Conservation (phyloP, 2,888 invertebrate species). For the Drosophila mettleri region DNA sequence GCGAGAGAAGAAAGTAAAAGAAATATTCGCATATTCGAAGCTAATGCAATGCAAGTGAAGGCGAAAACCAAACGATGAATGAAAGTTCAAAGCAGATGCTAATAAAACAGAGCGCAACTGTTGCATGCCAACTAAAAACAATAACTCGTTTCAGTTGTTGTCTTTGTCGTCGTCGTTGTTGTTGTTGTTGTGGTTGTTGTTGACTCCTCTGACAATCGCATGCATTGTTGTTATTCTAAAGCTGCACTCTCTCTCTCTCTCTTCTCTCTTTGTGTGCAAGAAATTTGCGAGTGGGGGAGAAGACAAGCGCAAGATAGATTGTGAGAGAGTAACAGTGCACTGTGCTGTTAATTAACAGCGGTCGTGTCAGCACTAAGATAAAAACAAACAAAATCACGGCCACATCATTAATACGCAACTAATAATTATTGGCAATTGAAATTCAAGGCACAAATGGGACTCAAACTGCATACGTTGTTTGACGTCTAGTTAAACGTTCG, state of each 20-base stretch:
- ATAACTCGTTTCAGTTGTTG: slow-evolving; percentile 60
- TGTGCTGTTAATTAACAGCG: slow-evolving; percentile 51
- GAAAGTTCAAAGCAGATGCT: slow-evolving; percentile 64
- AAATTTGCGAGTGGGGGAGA: slow-evolving; percentile 9
- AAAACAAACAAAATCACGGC: slow-evolving; percentile 34
- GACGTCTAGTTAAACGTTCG: slow-evolving; percentile 22
- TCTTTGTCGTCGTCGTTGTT: slow-evolving; percentile 12
- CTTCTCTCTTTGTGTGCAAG: slow-evolving; percentile 3
- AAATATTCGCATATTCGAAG: slow-evolving; percentile 43
- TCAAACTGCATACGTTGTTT: slow-evolving; percentile 22
- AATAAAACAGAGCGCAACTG: slow-evolving; percentile 47
- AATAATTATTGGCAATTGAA: slow-evolving; percentile 52
- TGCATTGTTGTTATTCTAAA: slow-evolving; percentile 48
- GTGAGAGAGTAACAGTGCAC: slow-evolving; percentile 34
- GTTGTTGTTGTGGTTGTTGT: slow-evolving; percentile 7
- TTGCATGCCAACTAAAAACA: slow-evolving; percentile 44
- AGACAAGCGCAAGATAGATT: neutral
- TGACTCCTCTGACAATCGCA: slow-evolving; percentile 46
- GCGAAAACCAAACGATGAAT: slow-evolving; percentile 45
- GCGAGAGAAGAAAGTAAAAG: slow-evolving; percentile 49
- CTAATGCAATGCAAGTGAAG: slow-evolving; percentile 48
- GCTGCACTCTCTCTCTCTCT: slow-evolving; percentile 30
- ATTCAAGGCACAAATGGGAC: slow-evolving; percentile 40
- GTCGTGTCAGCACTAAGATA: slow-evolving; percentile 27
- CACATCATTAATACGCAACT: slow-evolving; percentile 56